Conservation (phyloP, 2,113 vertebrate species). For the Thryonomys swinderianus region DNA sequence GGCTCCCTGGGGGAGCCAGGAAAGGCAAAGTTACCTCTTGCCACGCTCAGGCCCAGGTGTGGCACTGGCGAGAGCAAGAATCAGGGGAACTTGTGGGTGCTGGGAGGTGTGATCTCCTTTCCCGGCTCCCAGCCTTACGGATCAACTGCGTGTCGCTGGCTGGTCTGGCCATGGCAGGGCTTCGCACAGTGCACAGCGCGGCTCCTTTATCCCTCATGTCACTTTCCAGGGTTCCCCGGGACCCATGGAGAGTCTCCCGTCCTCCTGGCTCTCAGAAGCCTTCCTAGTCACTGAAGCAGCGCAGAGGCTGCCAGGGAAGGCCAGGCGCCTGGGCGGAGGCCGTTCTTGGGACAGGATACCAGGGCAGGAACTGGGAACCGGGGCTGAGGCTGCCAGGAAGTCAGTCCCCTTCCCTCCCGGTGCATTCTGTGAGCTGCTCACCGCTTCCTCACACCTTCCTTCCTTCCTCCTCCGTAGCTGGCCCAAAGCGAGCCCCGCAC, state of each 20-base stretch:
- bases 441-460: conserved; percentile 72
- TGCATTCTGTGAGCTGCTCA: conserved; percentile 59
- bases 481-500: not conserved
- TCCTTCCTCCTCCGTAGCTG: conserved; percentile 61
- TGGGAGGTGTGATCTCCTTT: not conserved
- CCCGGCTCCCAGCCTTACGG: not conserved
- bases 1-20: not conserved
- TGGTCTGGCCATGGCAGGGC: not conserved
- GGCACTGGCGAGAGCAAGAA: not conserved
- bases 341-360: conserved; percentile 79
- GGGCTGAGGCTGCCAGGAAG: conserved; percentile 75
- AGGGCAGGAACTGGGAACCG: conserved; percentile 74
- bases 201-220: not conserved
- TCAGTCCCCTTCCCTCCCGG: conserved; percentile 72
- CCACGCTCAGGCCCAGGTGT: not conserved
- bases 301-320: conserved; percentile 16
- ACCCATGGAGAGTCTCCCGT: not conserved
- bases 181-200: not conserved
- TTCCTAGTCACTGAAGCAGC: not conserved
- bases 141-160: not conserved
- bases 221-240: not conserved
- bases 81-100: not conserved
- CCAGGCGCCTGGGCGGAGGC: conserved; percentile 68
- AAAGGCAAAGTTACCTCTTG: not conserved
- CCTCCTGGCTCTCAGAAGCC: not conserved